Evolutionary conservation across 1,140 invertebrate species (phyloP).

Genomic region (Bacillus rossius): DNA sequence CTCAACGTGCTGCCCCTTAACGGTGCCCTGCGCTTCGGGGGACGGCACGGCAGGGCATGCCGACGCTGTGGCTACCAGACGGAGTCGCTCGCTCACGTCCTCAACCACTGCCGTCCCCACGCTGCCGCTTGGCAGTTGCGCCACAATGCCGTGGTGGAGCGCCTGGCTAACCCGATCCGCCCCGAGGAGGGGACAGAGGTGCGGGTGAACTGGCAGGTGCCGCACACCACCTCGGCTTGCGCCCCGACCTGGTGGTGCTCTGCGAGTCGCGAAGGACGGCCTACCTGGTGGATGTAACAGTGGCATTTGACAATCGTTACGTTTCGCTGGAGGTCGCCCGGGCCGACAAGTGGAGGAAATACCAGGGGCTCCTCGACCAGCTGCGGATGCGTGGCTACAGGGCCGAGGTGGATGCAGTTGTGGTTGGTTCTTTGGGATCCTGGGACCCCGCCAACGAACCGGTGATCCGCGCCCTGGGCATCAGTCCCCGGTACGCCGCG

Average conservation of each 20-base stretch:
- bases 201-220: background rate
- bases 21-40: background rate
- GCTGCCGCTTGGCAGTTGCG: constrained; percentile 4
- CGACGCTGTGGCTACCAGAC: background rate
- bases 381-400: constrained; percentile 17
- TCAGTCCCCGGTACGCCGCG: constrained; percentile 8
- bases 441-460: constrained; percentile 29
- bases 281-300: constrained; percentile 33
- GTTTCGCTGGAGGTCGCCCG: constrained; percentile 20
- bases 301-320: constrained; percentile 36
- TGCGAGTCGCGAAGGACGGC: constrained; percentile 20
- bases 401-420: constrained; percentile 22
- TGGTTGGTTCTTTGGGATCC: constrained; percentile 26
- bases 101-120: constrained; percentile 11
- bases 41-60: too few relatives aligned
- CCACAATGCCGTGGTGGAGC: constrained; percentile 18
- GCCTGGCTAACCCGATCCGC: constrained; percentile 8
- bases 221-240: background rate
- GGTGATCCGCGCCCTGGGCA: constrained; percentile 12
- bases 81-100: too few relatives aligned
- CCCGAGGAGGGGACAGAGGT: constrained; percentile 16
- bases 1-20: constrained; percentile 19
- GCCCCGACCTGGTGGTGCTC: constrained; percentile 33
- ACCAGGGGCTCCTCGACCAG: constrained; percentile 6
- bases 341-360: background rate